Conservation (phyloP, 2,888 invertebrate genomes). For the Saturnia japonica region DNA sequence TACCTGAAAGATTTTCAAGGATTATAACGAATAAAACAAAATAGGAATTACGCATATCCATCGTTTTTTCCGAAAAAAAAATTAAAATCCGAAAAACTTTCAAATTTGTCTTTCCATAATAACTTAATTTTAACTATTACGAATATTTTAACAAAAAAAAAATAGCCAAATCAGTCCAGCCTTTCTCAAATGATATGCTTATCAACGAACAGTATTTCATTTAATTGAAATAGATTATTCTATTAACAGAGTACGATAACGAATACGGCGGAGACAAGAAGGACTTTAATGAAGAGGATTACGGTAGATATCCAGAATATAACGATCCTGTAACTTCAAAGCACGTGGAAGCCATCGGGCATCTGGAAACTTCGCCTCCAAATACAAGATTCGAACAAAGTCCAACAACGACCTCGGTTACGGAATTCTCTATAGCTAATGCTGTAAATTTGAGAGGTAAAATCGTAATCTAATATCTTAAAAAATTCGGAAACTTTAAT, state of each 20-base stretch:
- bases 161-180: too few relatives aligned
- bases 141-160: background rate
- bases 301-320: slow-evolving; percentile 54
- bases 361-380: slow-evolving; percentile 45
- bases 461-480: slow-evolving; percentile 24
- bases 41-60: too few relatives aligned
- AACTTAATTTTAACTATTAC: too few relatives aligned
- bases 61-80: too few relatives aligned
- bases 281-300: slow-evolving; percentile 47
- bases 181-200: too few relatives aligned
- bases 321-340: slow-evolving; percentile 60
- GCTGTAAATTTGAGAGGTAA: slow-evolving; percentile 73
- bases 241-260: slow-evolving; percentile 55
- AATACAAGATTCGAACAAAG: slow-evolving; percentile 51
- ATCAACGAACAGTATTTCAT: too few relatives aligned
- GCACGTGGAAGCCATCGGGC: slow-evolving; percentile 48
- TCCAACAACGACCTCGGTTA: slow-evolving; percentile 58
- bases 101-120: too few relatives aligned
- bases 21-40: too few relatives aligned
- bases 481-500: too few relatives aligned
- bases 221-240: background rate
- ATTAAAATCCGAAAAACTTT: too few relatives aligned
- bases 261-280: slow-evolving; percentile 50
- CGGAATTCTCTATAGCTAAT: slow-evolving; percentile 70
- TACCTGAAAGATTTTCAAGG: too few relatives aligned